Percentiles rank a stretch among this genome's conserved stretches.
Conservation (phyloP, 2,888 invertebrate species). For the Dexiosoma caninum region DNA sequence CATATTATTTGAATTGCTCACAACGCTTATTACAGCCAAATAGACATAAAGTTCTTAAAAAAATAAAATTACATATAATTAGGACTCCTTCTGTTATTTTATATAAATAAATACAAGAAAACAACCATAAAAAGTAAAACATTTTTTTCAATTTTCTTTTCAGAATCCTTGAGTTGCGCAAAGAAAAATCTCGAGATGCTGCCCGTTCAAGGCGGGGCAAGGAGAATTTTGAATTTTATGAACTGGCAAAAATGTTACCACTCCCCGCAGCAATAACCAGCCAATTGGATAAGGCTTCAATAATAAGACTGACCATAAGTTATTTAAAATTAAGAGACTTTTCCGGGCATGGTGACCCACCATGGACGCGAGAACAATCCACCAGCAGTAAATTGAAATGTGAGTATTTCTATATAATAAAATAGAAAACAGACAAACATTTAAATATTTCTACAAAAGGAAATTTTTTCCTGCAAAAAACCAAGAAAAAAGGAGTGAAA, state of each 20-base stretch:
- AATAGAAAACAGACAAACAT: too few species aligned
- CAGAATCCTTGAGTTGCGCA: conserved; percentile 95
- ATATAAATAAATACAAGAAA: background rate
- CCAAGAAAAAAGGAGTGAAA: background rate
- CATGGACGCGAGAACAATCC: conserved; percentile 92
- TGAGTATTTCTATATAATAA: conserved; percentile 77
- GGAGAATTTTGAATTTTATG: conserved; percentile 98
- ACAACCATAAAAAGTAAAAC: too few species aligned
- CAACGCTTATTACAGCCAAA: too few species aligned
- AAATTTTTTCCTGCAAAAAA: background rate
- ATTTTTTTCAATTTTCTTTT: conserved; percentile 72
- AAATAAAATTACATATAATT: background rate
- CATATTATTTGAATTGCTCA: too few species aligned
- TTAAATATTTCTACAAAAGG: background rate
- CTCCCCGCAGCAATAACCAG: conserved; percentile 94
- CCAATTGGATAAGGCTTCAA: conserved; percentile 96
- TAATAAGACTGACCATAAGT: conserved; percentile 96
- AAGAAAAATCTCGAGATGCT: conserved; percentile 95
- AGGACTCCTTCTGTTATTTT: background rate
- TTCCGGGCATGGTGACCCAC: conserved; percentile 96
- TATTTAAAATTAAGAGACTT: conserved; percentile 96
- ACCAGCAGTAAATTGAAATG: conserved; percentile 91
- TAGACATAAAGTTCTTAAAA: too few species aligned
- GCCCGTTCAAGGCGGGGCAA: conserved; percentile 94
- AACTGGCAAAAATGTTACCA: conserved; percentile 95